Conservation (phyloP, 1,140 invertebrate genomes). For the Philaenus spumarius region DNA sequence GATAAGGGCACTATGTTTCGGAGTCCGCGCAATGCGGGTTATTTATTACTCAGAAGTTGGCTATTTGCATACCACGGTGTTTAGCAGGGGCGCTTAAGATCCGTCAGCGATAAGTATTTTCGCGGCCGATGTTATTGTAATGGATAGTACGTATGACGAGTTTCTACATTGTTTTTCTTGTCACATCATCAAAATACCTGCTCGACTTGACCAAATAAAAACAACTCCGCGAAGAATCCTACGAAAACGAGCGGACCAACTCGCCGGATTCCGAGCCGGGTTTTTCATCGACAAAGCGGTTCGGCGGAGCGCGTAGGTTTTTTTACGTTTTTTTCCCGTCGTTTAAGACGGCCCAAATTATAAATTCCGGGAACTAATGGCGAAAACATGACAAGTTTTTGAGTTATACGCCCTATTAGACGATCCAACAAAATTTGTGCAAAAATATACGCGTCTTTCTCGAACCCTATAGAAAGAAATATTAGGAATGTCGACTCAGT, state of each 20-base stretch:
- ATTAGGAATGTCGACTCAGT: neutral
- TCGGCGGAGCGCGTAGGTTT: neutral
- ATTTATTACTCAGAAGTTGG: too few relatives aligned
- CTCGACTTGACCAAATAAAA: conserved; percentile 11
- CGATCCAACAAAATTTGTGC: conserved; percentile 14
- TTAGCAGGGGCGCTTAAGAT: neutral
- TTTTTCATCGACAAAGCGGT: conserved; percentile 2
- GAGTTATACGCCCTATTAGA: conserved; percentile 17
- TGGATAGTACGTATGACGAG: too few relatives aligned
- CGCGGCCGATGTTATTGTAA: neutral
- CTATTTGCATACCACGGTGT: too few relatives aligned
- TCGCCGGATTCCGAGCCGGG: neutral
- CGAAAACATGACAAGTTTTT: conserved; percentile 17
- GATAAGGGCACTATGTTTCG: too few relatives aligned
- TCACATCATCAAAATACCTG: conserved; percentile 18
- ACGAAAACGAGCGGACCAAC: conserved; percentile 6
- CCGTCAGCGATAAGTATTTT: conserved; percentile 8
- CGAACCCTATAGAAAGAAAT: neutral
- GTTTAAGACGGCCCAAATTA: conserved; percentile 14
- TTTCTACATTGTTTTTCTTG: conserved; percentile 13
- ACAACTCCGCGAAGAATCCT: conserved; percentile 4
- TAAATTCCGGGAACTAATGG: conserved; percentile 13
- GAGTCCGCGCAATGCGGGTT: too few relatives aligned
- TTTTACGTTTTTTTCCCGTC: conserved; percentile 6
- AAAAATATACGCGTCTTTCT: conserved; percentile 15